phyloP scores from a whole-genome alignment of 1,140 invertebrate genomes.

The Vanessa tameamea region DNA sequence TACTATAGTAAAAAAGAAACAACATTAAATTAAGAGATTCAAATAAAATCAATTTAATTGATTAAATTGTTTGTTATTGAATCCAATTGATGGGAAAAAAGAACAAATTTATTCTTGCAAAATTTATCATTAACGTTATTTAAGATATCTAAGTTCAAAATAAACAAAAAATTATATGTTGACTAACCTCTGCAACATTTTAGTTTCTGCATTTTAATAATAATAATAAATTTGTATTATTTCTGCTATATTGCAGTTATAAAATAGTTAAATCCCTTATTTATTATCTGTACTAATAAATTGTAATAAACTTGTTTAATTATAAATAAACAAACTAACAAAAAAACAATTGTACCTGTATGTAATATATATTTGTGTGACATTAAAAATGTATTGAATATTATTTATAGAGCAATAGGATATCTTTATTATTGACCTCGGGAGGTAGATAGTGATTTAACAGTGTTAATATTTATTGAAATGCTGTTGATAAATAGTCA shows the following conservation, averaged over 20 bases:
- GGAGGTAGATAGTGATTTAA: conserved; percentile 45
- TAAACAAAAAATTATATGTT: no score
- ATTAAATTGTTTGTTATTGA: conserved; percentile 40
- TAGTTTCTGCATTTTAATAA: no score
- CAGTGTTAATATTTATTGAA: conserved; percentile 17
- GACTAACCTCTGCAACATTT: no score
- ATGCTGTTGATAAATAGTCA: conserved; percentile 21
- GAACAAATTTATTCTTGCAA: conserved; percentile 18
- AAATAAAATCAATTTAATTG: conserved; percentile 49
- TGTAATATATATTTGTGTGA: conserved; percentile 17
- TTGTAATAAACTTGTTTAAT: conserved; percentile 3
- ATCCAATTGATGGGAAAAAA: conserved; percentile 18
- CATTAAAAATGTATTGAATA: not conserved
- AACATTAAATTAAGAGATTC: conserved; percentile 54
- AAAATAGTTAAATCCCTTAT: no score
- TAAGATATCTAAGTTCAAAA: not conserved
- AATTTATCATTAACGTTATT: not conserved
- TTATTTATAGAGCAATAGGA: conserved; percentile 22
- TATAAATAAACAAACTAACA: conserved; percentile 3
- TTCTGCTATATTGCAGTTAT: not conserved
- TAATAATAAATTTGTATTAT: no score
- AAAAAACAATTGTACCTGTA: conserved; percentile 11
- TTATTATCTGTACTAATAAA: not conserved
- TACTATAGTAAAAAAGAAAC: conserved; percentile 41
- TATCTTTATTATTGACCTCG: conserved; percentile 40